Evolutionary conservation across 2,797 vertebrate species (phyloP), one percentile per base, ranked within the genome.

Genomic region (Borostomias antarcticus): DNA sequence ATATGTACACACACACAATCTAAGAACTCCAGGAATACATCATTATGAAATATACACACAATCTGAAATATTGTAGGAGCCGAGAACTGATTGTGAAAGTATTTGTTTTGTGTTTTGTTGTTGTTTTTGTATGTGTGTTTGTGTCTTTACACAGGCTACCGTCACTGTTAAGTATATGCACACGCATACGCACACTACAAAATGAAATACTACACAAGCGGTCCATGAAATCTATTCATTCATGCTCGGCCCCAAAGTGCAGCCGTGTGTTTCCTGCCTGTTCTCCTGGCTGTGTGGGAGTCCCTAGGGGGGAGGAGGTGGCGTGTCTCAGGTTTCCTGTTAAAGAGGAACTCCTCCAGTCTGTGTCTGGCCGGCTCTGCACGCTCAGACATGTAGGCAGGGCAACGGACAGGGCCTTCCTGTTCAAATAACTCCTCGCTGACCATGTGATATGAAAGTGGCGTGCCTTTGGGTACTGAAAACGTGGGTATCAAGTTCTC

Each of bases 321-420:
- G 60, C 43, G 15, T 53, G 64, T 66, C 53, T 67, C 56, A 57
- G 65, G 48, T 68, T 64, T 68, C 66, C 54, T 54, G n/a, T 73
- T 58, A 64, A 53, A 54, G 61, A 68, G 47, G 48, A 51, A 58
- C 40, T 29, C 58, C 48, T 52, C 23, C n/a, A 3, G 21, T 35
- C 48, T 58, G 69, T 67, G 25, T 56, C 52, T 64, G 23, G 37
- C 17, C 40, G 17, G 48, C 72, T 28, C 48, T 64, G 58, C 80
- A 72, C 54, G 78, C 64, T 50, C 52, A 57, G 74, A 68, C 80
- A 68, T 79, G 82, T 62, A 62, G 43, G 11, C 32, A 66, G 58
- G 53, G 32, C 26, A 59, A 70, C 65, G 74, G 69, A 62, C 51
- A 57, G 57, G 68, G 73, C n/a, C n/a, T n/a, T n/a, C n/a, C n/a